Percentiles rank a stretch among this genome's conserved stretches.
These are phyloP conservation scores for Drosophila putrida DNA, from an alignment of 2,888 invertebrate species.

Conservation along the genomic window DNA sequence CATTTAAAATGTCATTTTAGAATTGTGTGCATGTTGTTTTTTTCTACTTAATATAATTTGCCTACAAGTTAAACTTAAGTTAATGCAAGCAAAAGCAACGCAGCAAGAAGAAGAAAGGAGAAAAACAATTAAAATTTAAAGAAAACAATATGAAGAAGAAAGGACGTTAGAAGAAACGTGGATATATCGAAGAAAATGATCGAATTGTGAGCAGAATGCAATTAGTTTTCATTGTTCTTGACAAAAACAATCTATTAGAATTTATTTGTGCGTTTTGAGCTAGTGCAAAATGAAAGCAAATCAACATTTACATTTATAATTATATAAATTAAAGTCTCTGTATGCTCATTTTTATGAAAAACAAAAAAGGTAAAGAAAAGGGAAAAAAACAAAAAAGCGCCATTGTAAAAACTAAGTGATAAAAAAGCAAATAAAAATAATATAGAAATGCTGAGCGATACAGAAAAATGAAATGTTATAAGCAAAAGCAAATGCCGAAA, in stretches of 20 bases:
- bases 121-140: constrained; percentile 5
- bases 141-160: constrained; percentile 1
- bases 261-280: constrained; percentile 64
- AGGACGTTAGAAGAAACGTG: constrained; percentile 3
- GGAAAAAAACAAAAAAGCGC: constrained; percentile 75
- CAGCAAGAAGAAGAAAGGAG: constrained; percentile 14
- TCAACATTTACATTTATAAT: constrained; percentile 43
- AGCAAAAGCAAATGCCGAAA: constrained; percentile 40
- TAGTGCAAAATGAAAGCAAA: constrained; percentile 27
- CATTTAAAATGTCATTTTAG: constrained; percentile 70
- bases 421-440: constrained; percentile 65
- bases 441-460: constrained; percentile 45
- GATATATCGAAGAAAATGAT: constrained; percentile 26
- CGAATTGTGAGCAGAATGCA: constrained; percentile 43
- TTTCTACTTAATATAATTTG: constrained; percentile 60
- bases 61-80: constrained; percentile 73
- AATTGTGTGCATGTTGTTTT: constrained; percentile 63
- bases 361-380: constrained; percentile 19
- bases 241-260: constrained; percentile 39
- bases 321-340: constrained; percentile 57
- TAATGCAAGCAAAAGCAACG: constrained; percentile 40
- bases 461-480: constrained; percentile 36
- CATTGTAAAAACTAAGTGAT: constrained; percentile 85
- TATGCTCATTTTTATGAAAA: constrained; percentile 65
- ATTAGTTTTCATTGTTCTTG: constrained; percentile 50